phyloP scores from a whole-genome alignment of 1,140 invertebrate species.

The Dreissena rostriformis region DNA sequence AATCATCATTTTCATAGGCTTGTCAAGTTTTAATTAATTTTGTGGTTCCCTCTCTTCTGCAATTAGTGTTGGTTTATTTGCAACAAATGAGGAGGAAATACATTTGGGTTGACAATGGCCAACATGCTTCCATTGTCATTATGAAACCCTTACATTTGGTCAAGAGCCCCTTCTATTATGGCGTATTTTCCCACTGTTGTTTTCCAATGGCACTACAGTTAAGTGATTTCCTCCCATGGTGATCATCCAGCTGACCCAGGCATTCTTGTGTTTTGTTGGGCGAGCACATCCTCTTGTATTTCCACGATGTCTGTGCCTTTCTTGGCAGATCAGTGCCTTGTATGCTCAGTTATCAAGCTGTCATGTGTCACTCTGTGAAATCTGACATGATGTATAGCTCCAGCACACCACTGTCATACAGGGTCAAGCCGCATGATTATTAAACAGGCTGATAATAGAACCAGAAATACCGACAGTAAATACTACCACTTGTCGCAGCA shows the following conservation, averaged over 20 bases:
- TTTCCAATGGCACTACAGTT: too few species aligned
- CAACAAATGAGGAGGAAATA: too few species aligned
- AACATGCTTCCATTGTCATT: too few species aligned
- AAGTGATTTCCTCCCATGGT: too few species aligned
- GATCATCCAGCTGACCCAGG: neutral
- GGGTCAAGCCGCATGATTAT: conserved; percentile 62
- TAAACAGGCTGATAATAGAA: conserved; percentile 56
- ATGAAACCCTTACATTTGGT: too few species aligned
- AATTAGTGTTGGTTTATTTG: too few species aligned
- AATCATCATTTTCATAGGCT: too few species aligned
- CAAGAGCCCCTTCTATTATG: too few species aligned
- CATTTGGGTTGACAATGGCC: too few species aligned
- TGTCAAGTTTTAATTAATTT: too few species aligned
- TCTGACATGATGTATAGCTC: conserved; percentile 76
- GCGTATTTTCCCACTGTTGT: too few species aligned
- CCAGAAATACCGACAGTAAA: conserved; percentile 49
- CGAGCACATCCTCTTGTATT: conserved; percentile 34
- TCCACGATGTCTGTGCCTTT: conserved; percentile 29
- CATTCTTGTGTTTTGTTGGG: neutral
- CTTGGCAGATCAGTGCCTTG: conserved; percentile 14
- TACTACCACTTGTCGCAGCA: conserved; percentile 50
- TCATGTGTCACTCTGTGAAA: conserved; percentile 77
- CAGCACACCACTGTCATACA: conserved; percentile 69
- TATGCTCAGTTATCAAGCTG: conserved; percentile 72
- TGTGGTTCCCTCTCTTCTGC: too few species aligned